A percentile compares a stretch with the other conserved stretches of the same genome.
Evolutionary conservation across 2,797 vertebrate species (phyloP).

Genomic region (Pseudochirops cupreus): DNA sequence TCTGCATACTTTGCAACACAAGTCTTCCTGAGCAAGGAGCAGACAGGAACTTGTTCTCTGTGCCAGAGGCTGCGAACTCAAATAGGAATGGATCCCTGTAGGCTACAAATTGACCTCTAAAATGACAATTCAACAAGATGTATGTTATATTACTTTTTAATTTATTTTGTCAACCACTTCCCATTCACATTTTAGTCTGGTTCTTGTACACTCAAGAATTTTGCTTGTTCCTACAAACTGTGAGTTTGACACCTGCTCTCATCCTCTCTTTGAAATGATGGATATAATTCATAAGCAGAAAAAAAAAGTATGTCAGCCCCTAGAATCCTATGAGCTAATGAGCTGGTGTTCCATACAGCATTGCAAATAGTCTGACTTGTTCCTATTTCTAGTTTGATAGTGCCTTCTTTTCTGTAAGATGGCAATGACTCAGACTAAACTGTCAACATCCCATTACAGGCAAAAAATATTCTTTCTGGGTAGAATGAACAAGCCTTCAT

Average conservation of each 20-base stretch:
- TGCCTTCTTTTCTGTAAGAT: background rate
- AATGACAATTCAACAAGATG: background rate
- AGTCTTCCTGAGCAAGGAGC: background rate
- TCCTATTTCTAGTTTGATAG: background rate
- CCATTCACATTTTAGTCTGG: background rate
- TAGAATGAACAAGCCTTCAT: background rate
- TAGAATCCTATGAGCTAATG: background rate
- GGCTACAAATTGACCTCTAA: background rate
- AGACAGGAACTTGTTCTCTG: background rate
- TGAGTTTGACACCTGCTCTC: background rate
- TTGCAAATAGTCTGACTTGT: background rate
- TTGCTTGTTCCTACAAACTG: background rate
- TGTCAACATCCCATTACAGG: background rate
- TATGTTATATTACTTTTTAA: background rate
- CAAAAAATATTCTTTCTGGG: background rate
- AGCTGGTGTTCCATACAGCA: background rate
- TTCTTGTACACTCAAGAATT: background rate
- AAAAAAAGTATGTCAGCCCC: background rate
- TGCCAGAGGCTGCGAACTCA: background rate
- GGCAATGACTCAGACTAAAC: background rate
- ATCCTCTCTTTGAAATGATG: background rate
- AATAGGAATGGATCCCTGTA: background rate
- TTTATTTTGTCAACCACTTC: background rate
- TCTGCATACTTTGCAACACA: background rate
- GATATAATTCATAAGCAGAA: background rate